Conservation (phyloP, 1,140 invertebrate species). For the Lethrus apterus region DNA sequence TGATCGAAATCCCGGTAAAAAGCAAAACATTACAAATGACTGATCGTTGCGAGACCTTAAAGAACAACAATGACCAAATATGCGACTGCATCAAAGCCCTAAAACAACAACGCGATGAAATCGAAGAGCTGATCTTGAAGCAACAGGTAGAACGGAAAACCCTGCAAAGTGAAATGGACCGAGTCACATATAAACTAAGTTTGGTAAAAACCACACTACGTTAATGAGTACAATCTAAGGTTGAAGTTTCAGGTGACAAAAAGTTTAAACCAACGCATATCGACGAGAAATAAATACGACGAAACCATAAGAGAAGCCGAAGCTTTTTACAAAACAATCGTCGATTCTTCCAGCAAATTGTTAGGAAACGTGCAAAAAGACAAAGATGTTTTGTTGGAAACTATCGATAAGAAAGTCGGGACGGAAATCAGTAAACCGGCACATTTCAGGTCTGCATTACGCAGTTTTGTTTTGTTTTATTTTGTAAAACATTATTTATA, state of each 20-base stretch:
- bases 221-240: neutral
- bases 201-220: slow-evolving; percentile 20
- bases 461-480: too few species aligned
- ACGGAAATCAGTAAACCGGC: slow-evolving; percentile 11
- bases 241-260: slow-evolving; percentile 16
- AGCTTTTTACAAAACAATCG: slow-evolving; percentile 24
- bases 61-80: slow-evolving; percentile 29
- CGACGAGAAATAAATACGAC: slow-evolving; percentile 28
- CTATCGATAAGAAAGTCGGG: slow-evolving; percentile 32
- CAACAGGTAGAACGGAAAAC: slow-evolving; percentile 27
- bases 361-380: slow-evolving; percentile 17
- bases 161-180: slow-evolving; percentile 28
- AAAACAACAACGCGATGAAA: slow-evolving; percentile 25
- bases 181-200: slow-evolving; percentile 28
- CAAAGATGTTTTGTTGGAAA: slow-evolving; percentile 22
- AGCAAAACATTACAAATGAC: too few species aligned
- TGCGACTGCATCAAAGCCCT: slow-evolving; percentile 24
- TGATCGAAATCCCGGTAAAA: too few species aligned
- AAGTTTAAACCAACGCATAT: slow-evolving; percentile 28
- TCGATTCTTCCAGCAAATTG: slow-evolving; percentile 23
- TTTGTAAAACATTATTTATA: too few species aligned
- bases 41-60: too few species aligned
- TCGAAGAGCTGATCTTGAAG: slow-evolving; percentile 27
- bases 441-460: too few species aligned
- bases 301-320: slow-evolving; percentile 29